phyloP scores from a whole-genome alignment of 2,113 vertebrate species.

The Sebastes schlegelii region DNA sequence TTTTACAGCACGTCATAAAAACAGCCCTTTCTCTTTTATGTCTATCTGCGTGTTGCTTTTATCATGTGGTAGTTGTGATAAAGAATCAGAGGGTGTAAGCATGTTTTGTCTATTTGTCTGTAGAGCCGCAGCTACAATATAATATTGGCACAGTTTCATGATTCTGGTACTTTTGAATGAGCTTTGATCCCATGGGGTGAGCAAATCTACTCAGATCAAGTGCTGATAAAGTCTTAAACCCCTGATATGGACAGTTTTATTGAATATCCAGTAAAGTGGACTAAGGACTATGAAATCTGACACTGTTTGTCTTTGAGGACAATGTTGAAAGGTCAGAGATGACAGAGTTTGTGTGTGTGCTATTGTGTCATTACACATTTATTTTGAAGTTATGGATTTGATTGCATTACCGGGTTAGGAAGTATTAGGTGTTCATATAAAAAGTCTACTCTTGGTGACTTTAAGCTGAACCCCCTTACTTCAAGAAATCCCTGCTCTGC shows the following conservation, averaged over 20 bases:
- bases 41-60: constrained; percentile 1
- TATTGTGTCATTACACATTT: background rate
- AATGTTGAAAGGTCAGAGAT: background rate
- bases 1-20: constrained; percentile 50
- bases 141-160: background rate
- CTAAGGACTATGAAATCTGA: background rate
- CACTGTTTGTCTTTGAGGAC: background rate
- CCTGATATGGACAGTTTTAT: background rate
- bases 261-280: background rate
- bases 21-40: constrained; percentile 7
- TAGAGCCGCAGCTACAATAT: background rate
- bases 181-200: background rate
- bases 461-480: background rate
- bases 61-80: constrained; percentile 4
- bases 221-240: background rate
- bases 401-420: background rate
- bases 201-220: background rate
- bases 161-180: background rate
- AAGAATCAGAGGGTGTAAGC: constrained; percentile 6
- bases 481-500: background rate
- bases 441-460: background rate
- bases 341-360: background rate
- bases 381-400: background rate
- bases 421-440: background rate
- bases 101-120: background rate